Evolutionary conservation across 2,888 invertebrate genomes (phyloP), one percentile per base, ranked within the genome.

Genomic region (Brachyopa scutellaris): DNA sequence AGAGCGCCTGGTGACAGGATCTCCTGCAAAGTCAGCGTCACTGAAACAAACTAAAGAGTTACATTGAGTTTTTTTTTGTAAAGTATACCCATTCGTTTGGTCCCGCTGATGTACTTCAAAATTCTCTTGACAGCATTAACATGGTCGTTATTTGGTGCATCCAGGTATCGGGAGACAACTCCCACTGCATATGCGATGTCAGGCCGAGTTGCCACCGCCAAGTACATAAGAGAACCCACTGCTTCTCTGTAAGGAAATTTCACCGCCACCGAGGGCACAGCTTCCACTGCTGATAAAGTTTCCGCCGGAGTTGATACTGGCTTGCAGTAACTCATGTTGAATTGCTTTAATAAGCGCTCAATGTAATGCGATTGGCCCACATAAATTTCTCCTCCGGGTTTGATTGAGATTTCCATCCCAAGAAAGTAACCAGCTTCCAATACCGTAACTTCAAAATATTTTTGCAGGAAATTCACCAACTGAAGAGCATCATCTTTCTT

Each of bases 241-340:
- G 57, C 55, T 19, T 69, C 42, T 29, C 57, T 55, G 31, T 36
- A 45, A 17, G 55, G 55, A 40, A 53, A 62, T 19, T 26, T 57
- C 2, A 40, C 57, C 53, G 9, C 42, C 13, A 86, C 85, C 23
- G 86, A 73, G 76, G 29, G 13, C 9, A n/a, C 9, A 13, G 42
- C 13, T 19, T 26, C 38, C 21, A 8, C 11, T 31, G 42, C 31
- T 19, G 15, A 13, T 49, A 4, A 31, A 9, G 7, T 21, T 40
- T 64, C 40, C 0, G 29, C 26, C 29, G 15, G 36, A n/a, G n/a
- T n/a, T n/a, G n/a, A n/a, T n/a, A n/a, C n/a, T n/a, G n/a, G n/a
- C n/a, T n/a, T n/a, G n/a, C n/a, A n/a, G n/a, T n/a, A n/a, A n/a
- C n/a, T n/a, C n/a, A n/a, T n/a, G n/a, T n/a, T n/a, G n/a, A n/a